These are phyloP conservation scores for Tachina grossa DNA, from an alignment of 2,888 invertebrate genomes.

Conservation along the genomic window DNA sequence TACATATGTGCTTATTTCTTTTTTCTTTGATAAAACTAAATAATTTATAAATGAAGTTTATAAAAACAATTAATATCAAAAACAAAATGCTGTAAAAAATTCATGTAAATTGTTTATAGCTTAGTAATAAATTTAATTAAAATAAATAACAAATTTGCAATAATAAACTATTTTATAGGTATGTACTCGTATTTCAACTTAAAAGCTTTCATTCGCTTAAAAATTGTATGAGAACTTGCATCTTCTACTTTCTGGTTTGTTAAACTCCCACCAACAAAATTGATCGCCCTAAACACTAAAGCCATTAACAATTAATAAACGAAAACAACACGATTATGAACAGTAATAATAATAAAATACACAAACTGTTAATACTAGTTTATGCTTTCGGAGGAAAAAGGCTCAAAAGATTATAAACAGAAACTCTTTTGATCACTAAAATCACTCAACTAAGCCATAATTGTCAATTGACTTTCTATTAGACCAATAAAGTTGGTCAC, in stretches of 20 bases:
- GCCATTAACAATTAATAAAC: conserved; percentile 69
- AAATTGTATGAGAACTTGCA: conserved; percentile 33
- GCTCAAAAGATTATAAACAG: conserved; percentile 12
- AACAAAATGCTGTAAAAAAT: no score
- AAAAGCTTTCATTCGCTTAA: neutral
- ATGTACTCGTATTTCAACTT: neutral
- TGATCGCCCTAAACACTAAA: conserved; percentile 60
- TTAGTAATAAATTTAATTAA: neutral
- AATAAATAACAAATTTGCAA: neutral
- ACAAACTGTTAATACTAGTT: conserved; percentile 30
- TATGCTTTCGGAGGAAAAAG: conserved; percentile 1
- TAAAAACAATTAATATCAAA: no score
- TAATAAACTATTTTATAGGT: neutral
- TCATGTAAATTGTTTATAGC: no score
- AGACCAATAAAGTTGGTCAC: conserved; percentile 69
- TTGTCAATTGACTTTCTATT: conserved; percentile 81
- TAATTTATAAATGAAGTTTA: no score
- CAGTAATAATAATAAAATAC: conserved; percentile 54
- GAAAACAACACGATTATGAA: conserved; percentile 66
- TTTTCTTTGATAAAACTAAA: neutral
- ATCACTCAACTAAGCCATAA: conserved; percentile 75
- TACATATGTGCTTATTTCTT: conserved; percentile 17
- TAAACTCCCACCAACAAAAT: conserved; percentile 21
- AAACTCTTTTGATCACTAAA: conserved; percentile 59
- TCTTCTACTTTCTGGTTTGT: neutral